Conservation (phyloP, 2,113 vertebrate genomes). For the Aspiorhynchus laticeps region DNA sequence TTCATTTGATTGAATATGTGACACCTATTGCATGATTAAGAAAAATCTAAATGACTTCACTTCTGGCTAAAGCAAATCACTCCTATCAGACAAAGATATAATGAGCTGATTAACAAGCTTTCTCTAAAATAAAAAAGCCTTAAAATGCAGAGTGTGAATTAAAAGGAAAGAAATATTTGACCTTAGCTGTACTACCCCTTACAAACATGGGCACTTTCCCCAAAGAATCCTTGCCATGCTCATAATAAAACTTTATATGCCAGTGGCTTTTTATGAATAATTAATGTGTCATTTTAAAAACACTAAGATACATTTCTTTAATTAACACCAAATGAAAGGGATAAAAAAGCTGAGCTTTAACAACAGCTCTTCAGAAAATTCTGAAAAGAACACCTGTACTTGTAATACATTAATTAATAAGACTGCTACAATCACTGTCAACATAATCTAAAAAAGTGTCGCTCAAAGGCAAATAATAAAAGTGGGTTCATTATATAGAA, state of each 20-base stretch:
- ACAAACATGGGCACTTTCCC: background rate
- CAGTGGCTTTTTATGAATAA: background rate
- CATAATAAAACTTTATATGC: background rate
- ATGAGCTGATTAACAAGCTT: constrained; percentile 45
- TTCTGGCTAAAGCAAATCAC: constrained; percentile 38
- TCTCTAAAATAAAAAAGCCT: background rate
- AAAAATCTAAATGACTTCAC: constrained; percentile 24
- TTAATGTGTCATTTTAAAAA: constrained; percentile 8
- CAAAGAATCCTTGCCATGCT: background rate
- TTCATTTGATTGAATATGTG: constrained; percentile 4
- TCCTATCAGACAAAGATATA: constrained; percentile 34
- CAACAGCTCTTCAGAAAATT: background rate
- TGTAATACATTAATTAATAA: background rate
- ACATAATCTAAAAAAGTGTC: background rate
- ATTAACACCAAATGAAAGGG: background rate
- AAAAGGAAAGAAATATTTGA: constrained; percentile 8
- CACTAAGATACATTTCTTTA: background rate
- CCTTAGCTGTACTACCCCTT: background rate
- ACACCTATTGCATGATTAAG: constrained; percentile 3
- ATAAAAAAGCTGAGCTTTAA: background rate
- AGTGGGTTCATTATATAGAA: background rate
- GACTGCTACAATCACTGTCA: background rate
- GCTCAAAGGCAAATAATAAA: background rate
- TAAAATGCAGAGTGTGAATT: constrained; percentile 10
- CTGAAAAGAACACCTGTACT: background rate